A percentile compares a stretch with the other conserved stretches of the same genome.
Evolutionary conservation across 1,140 invertebrate species (phyloP).

Genomic region (Cyclina sinensis): DNA sequence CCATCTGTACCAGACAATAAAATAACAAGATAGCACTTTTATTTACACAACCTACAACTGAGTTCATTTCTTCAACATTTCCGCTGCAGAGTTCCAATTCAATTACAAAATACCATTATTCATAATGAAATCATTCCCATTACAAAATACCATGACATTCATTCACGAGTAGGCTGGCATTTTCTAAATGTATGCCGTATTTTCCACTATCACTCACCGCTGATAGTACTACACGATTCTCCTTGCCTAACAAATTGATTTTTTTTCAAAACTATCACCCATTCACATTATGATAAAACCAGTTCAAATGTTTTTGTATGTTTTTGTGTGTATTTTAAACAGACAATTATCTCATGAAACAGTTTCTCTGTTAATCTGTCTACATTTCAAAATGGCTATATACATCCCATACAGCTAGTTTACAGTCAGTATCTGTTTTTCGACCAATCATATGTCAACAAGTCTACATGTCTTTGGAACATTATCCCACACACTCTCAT

Average conservation of each 20-base stretch:
- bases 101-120: constrained; percentile 2
- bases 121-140: constrained; percentile 3
- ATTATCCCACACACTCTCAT: constrained; percentile 13
- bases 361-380: neutral
- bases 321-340: neutral
- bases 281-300: neutral
- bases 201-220: neutral
- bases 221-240: neutral
- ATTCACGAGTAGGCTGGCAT: constrained; percentile 19
- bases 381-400: too few relatives aligned
- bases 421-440: constrained; percentile 1
- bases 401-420: too few relatives aligned
- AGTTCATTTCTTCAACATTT: neutral
- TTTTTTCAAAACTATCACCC: neutral
- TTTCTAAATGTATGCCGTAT: neutral
- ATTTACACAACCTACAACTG: neutral
- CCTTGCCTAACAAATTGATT: neutral
- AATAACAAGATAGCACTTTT: constrained; percentile 13
- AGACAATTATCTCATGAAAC: neutral
- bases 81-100: neutral
- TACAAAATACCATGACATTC: constrained; percentile 34
- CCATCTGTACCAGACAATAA: neutral
- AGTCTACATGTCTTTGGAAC: neutral
- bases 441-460: constrained; percentile 9
- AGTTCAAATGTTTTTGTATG: neutral